phyloP scores from a whole-genome alignment of 2,113 vertebrate species.

The Mobula hypostoma region DNA sequence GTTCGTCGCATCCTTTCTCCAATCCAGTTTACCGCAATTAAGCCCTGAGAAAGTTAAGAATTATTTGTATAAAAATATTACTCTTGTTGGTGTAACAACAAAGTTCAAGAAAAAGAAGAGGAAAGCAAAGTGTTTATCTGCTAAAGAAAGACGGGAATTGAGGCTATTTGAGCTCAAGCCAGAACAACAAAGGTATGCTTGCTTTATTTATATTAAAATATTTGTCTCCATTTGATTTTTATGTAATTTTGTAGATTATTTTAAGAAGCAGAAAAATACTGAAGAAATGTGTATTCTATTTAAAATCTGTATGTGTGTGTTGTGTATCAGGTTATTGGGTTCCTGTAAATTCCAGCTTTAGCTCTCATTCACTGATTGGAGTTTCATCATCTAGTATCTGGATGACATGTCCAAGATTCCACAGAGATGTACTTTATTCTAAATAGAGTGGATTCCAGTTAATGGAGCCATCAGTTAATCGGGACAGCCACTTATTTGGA shows the following conservation, averaged over 20 bases:
- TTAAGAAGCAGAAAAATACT: background rate
- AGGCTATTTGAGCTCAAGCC: slow-evolving; percentile 71
- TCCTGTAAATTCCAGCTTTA: background rate
- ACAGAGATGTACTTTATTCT: background rate
- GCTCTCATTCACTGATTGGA: background rate
- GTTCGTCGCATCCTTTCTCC: slow-evolving; percentile 71
- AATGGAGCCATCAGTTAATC: no score
- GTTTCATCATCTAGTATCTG: background rate
- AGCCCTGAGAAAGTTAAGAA: slow-evolving; percentile 44
- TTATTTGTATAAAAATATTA: slow-evolving; percentile 59
- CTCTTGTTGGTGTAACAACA: slow-evolving; percentile 58
- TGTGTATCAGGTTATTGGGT: background rate
- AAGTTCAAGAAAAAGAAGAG: slow-evolving; percentile 42
- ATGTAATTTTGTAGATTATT: background rate
- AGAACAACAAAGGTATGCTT: slow-evolving; percentile 67
- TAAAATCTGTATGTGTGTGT: background rate
- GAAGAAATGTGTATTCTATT: background rate
- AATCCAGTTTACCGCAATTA: slow-evolving; percentile 51
- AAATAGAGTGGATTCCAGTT: no score
- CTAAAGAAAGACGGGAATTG: slow-evolving; percentile 62
- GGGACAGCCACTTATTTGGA: no score
- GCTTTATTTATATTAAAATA: background rate
- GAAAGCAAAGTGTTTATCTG: slow-evolving; percentile 60
- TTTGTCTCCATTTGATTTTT: background rate
- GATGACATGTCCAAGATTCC: background rate